These are phyloP conservation scores for Pogonomyrmex barbatus DNA, from an alignment of 1,140 invertebrate genomes.

Conservation along the genomic window DNA sequence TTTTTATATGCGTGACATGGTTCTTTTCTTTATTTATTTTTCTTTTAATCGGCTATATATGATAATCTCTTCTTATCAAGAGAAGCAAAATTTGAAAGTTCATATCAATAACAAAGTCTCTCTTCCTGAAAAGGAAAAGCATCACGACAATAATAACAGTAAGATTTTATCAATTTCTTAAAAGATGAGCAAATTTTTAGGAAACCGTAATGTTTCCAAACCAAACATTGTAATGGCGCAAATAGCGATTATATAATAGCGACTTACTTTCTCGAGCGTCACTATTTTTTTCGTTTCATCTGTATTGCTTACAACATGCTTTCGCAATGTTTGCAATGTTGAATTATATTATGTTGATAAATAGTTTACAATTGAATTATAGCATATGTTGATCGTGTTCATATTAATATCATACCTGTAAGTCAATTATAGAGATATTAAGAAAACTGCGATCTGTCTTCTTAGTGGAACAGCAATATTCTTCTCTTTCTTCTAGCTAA, in stretches of 20 bases:
- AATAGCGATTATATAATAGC: not conserved
- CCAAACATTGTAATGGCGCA: constrained; percentile 10
- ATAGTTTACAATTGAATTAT: not conserved
- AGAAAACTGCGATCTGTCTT: not conserved
- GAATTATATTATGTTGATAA: no score
- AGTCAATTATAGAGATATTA: not conserved
- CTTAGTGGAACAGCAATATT: not conserved
- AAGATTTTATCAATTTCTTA: constrained; percentile 2
- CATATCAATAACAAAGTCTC: not conserved
- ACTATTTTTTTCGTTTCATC: not conserved
- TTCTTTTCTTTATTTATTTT: not conserved
- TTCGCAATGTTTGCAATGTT: not conserved
- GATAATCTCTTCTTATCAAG: constrained; percentile 14
- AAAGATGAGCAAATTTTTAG: not conserved
- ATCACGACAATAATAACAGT: not conserved
- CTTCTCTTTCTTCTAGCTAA: not conserved
- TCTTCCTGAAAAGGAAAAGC: not conserved
- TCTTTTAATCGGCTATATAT: not conserved
- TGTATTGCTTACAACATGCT: not conserved
- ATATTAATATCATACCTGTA: not conserved
- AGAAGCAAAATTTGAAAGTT: not conserved
- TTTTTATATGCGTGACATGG: not conserved
- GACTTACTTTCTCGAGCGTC: not conserved
- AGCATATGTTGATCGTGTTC: not conserved
- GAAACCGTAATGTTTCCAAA: constrained; percentile 1